Evolutionary conservation across 2,113 vertebrate species (phyloP).

Genomic region (Campylorhamphus procurvoides): DNA sequence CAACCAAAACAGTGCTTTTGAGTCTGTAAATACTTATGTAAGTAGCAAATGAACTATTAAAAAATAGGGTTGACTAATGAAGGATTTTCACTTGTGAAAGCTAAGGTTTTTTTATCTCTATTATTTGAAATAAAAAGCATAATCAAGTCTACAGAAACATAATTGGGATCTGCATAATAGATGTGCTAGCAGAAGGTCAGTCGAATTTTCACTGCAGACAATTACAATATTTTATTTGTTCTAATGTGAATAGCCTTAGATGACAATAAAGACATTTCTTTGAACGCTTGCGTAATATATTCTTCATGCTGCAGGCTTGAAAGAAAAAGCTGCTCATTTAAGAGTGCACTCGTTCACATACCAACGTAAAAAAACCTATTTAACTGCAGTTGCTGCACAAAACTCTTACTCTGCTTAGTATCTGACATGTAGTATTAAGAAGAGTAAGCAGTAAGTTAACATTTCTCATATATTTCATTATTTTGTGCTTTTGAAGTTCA

Average conservation of each 20-base stretch:
- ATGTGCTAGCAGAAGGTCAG: background rate
- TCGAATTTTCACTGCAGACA: background rate
- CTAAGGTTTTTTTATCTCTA: background rate
- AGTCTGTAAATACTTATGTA: slow-evolving; percentile 10
- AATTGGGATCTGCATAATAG: slow-evolving; percentile 28
- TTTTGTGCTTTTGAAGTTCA: background rate
- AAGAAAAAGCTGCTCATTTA: background rate
- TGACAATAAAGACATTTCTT: background rate
- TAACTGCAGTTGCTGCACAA: background rate
- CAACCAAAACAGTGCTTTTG: background rate
- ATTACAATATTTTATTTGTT: slow-evolving; percentile 11
- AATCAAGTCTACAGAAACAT: background rate
- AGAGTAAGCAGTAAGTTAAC: background rate
- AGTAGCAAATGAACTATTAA: slow-evolving; percentile 26
- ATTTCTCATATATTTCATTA: background rate
- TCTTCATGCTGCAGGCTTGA: background rate
- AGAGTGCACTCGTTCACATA: background rate
- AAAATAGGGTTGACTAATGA: slow-evolving; percentile 15
- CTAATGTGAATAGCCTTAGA: background rate
- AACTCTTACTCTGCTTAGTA: background rate
- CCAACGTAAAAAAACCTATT: background rate
- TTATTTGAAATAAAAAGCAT: slow-evolving; percentile 28
- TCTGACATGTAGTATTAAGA: background rate
- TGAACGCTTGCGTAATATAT: background rate
- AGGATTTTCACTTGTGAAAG: slow-evolving; percentile 10